Conservation (phyloP, 2,113 vertebrate genomes). For the Cercocebus atys region DNA sequence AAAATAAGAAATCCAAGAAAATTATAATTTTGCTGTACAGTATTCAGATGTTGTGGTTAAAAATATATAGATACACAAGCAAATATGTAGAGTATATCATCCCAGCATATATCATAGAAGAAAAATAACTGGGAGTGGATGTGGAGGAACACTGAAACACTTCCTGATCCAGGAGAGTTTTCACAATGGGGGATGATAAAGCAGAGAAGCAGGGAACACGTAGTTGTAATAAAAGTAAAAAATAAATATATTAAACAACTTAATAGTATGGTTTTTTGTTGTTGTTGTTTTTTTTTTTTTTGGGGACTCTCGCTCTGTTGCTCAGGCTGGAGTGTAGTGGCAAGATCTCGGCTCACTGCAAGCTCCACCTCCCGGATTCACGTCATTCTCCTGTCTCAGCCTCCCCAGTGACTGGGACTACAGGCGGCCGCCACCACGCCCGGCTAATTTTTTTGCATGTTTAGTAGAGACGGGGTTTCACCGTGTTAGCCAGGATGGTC, state of each 20-base stretch:
- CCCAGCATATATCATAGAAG: not conserved
- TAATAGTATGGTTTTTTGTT: not conserved
- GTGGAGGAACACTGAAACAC: not conserved
- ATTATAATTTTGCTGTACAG: no score
- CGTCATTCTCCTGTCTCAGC: no score
- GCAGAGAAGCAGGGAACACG: not conserved
- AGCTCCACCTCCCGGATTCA: fast-evolving
- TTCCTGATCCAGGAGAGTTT: not conserved
- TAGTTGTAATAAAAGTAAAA: not conserved
- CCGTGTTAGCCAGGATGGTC: no score
- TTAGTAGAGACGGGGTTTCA: no score
- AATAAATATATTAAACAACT: not conserved
- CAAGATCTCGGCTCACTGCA: fast-evolving
- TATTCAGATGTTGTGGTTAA: not conserved
- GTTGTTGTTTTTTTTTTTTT: no score
- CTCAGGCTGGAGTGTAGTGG: no score
- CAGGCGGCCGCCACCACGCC: no score
- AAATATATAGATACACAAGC: not conserved
- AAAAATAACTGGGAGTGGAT: not conserved
- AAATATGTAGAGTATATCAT: not conserved
- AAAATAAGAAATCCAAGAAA: not conserved
- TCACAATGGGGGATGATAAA: not conserved
- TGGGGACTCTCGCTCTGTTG: fast-evolving
- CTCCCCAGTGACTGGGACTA: no score
- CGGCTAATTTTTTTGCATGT: no score